Base-by-base conservation (phyloP, 2,888 invertebrate species). In the Nebria salina region DNA sequence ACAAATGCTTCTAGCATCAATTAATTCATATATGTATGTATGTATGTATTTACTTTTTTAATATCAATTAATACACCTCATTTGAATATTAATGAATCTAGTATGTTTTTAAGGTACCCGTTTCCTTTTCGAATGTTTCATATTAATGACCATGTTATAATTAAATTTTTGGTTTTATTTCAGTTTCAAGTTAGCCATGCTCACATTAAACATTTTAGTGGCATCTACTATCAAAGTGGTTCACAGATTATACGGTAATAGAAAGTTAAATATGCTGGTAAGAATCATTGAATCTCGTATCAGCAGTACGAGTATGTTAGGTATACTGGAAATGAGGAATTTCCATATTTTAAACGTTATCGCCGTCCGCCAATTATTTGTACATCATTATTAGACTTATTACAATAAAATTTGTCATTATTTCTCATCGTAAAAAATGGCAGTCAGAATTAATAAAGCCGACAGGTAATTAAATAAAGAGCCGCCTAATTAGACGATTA, bases 81-180 rank as follows among this genome's bases (percentile, higher is more conserved):
- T 79, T 79, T 79, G 74, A 79, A 79, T 79, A 79, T 79, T 74
- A 79, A 79, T 79, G 79, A 79, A 79, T 74, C 68, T 66, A 74
- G 68, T 79, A 66, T 75, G 68, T 75, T 74, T 75, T 79, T 66
- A 68, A 72, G 79, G 66, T 76, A 76, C 34, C 77, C 78, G 65
- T 78, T 78, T 78, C 78, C 78, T 78, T 34, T 70, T 70, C 68
- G 34, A 72, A 72, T 26, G 72, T 78, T 75, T 73, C 64, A 73
- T 78, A 78, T 78, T 78, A 78, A 78, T 78, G 73, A 73, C 65
- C 73, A 66, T 73, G 74, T 73, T 73, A 73, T 78, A 78, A 78
- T 78, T 73, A 78, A 78, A 41, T 74, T 74, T 78, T 78, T 73
- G 65, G 42, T 78, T 78, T 65, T 78, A 78, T 78, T 78, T 78